Conservation (phyloP, 1,140 invertebrate species). For the Atta texana region DNA sequence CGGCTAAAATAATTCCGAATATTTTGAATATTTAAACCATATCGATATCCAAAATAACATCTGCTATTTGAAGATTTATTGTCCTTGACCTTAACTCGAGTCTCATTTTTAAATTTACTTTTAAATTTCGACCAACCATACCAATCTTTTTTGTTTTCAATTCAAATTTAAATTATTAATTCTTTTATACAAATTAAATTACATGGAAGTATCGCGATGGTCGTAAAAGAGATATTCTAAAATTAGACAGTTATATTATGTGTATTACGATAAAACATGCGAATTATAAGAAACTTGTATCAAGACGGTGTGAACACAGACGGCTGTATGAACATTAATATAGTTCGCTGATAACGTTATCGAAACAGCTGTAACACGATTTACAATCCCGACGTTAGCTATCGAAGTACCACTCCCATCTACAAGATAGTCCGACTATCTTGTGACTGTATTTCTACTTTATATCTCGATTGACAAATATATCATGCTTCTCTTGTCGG, state of each 20-base stretch:
- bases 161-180: background rate
- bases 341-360: constrained; percentile 42
- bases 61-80: background rate
- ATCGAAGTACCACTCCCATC: constrained; percentile 20
- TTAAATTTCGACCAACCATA: background rate
- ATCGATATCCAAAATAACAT: background rate
- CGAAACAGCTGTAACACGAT: constrained; percentile 37
- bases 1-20: background rate
- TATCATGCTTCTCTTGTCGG: background rate
- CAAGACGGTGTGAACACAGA: background rate
- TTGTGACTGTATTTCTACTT: constrained; percentile 1
- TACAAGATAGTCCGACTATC: constrained; percentile 3
- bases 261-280: background rate
- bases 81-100: background rate
- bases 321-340: constrained; percentile 27
- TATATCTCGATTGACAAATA: background rate
- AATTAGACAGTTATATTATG: constrained; percentile 6
- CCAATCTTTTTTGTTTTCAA: background rate
- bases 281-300: background rate
- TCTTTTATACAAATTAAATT: background rate
- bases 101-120: background rate
- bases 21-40: background rate
- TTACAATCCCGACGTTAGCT: constrained; percentile 30
- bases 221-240: background rate
- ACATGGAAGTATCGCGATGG: background rate